Evolutionary conservation across 1,140 invertebrate species (phyloP).

Genomic region (Bombus waltoni): DNA sequence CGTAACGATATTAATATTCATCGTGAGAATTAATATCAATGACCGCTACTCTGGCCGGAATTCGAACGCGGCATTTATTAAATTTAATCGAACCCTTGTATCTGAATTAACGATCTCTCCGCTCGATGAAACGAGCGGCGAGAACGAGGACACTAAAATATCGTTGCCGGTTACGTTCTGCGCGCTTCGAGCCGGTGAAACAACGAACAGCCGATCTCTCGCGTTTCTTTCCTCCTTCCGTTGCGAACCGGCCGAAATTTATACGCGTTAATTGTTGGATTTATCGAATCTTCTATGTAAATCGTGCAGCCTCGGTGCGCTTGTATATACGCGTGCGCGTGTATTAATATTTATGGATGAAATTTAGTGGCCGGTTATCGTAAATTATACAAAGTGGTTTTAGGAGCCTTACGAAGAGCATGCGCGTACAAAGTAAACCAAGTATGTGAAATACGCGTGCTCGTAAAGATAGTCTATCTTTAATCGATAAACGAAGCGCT

Average conservation of each 20-base stretch:
- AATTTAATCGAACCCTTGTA: constrained; percentile 49
- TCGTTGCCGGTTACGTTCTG: not conserved
- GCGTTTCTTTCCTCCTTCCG: not conserved
- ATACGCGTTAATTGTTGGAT: constrained; percentile 4
- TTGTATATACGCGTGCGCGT: too few species aligned
- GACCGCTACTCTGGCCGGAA: not conserved
- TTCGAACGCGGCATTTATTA: constrained; percentile 43
- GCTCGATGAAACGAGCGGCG: not conserved
- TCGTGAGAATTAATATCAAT: constrained; percentile 29
- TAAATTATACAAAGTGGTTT: not conserved
- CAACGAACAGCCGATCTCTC: not conserved
- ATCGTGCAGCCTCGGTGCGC: not conserved
- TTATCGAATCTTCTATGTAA: not conserved
- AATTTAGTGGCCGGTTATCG: too few species aligned
- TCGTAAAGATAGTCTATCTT: not conserved
- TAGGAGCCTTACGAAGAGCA: not conserved
- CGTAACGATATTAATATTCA: constrained; percentile 42
- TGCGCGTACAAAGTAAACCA: not conserved
- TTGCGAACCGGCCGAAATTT: not conserved
- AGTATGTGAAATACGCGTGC: not conserved
- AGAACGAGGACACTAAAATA: constrained; percentile 4
- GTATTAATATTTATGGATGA: not conserved
- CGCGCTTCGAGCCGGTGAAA: not conserved
- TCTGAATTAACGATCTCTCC: constrained; percentile 40
- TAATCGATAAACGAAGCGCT: too few species aligned